Evolutionary conservation across 2,888 invertebrate species (phyloP), one percentile per base, ranked within the genome.

Genomic region (Halictus ligatus): DNA sequence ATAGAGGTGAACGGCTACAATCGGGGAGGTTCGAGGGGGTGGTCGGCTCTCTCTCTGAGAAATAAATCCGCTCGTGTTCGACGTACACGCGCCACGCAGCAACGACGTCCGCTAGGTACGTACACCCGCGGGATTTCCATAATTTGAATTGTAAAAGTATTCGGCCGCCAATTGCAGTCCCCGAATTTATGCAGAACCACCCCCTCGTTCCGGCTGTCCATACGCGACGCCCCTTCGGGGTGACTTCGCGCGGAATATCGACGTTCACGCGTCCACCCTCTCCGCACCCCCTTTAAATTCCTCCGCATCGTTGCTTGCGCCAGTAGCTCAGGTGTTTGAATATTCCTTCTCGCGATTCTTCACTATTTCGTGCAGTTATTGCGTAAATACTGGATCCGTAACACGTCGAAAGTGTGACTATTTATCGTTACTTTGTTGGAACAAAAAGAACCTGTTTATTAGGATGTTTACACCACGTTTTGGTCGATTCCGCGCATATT

Each of bases 111-210:
- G 86, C 84, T 87, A 78, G 40, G 77, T 87, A 79, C 84, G 83
- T 88, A 91, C 89, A 90, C 92, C 88, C 89, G 83, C 84, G 89
- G 92, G 92, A 94, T 94, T 94, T 94, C 94, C 94, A 94, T 94
- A 94, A 94, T 94, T 94, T 94, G 94, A 94, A 94, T 94, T 93
- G 94, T 94, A 93, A 94, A 94, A 94, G 94, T 93, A 93, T 94
- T 94, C 94, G 88, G 81, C 87, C 92, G 93, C 92, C 94, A 93
- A 94, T 94, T 94, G 94, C 92, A 92, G 92, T 85, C 88, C 85
- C 88, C 89, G 89, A 91, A 94, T 92, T 92, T 92, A 93, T 92
- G 92, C 92, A 91, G 92, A 87, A 58, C 88, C 92, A 88, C 91
- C 91, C 92, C 78, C 88, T n/a, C 71, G 84, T 77, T 60, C 75